Conservation (phyloP, 37 sponge, comb jelly and placozoan genomes). For the Ianthella basta region DNA sequence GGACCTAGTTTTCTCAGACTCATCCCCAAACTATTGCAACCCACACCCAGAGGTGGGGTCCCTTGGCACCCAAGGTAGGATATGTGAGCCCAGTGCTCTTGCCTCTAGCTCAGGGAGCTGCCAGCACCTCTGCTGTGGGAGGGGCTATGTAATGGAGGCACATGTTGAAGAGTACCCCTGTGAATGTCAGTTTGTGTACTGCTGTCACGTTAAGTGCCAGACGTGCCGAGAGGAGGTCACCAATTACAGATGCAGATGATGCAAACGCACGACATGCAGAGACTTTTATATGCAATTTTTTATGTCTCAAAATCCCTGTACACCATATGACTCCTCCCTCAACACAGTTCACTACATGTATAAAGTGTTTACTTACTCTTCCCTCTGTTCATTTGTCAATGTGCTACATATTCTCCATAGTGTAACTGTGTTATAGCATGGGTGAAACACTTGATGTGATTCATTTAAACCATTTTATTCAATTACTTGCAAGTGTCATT, state of each 20-base stretch:
- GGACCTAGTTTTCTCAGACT: background rate
- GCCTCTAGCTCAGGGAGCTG: background rate
- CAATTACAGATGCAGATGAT: background rate
- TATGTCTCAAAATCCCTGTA: too few species aligned
- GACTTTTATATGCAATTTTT: too few species aligned
- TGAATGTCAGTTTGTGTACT: slow-evolving; percentile 10
- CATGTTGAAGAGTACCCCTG: background rate
- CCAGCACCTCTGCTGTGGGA: background rate
- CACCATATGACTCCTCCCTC: too few species aligned
- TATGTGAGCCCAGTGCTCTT: background rate
- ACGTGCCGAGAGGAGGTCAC: background rate
- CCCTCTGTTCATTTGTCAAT: too few species aligned
- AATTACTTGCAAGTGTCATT: too few species aligned
- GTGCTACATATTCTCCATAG: too few species aligned
- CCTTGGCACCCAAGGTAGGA: background rate
- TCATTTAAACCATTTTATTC: too few species aligned
- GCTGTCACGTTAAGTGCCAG: background rate
- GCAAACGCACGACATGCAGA: too few species aligned
- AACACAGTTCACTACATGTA: too few species aligned
- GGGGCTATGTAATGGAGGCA: background rate
- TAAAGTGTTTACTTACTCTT: too few species aligned
- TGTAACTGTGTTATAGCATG: too few species aligned
- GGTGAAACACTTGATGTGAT: too few species aligned
- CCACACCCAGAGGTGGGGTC: background rate
- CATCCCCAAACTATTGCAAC: background rate